Evolutionary conservation across 2,888 invertebrate genomes (phyloP).

Genomic region (Tetramorium bicarinatum): DNA sequence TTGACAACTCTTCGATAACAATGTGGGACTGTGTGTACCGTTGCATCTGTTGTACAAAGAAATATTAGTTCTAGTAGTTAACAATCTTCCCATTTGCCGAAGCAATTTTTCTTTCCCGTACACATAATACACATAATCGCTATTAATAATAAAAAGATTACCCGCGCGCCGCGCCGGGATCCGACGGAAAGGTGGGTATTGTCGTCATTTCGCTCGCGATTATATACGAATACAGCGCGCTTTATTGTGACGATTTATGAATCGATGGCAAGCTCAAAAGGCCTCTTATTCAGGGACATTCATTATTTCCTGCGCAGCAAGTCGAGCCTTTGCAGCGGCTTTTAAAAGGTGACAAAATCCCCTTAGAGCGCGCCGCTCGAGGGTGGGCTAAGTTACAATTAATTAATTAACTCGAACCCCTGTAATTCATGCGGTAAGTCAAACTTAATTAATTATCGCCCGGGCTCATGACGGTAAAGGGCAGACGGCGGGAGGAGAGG

Average conservation of each 20-base stretch:
- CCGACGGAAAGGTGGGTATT: conserved; percentile 5
- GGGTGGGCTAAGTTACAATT: conserved; percentile 82
- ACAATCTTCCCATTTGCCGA: conserved; percentile 13
- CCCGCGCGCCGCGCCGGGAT: not conserved
- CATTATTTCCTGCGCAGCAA: conserved; percentile 62
- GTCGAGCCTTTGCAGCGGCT: conserved; percentile 65
- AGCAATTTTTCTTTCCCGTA: conserved; percentile 17
- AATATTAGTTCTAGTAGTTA: not conserved
- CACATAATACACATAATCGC: conserved; percentile 34
- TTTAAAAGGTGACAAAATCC: conserved; percentile 85
- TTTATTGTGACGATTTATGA: conserved; percentile 48
- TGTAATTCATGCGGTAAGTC: conserved; percentile 85
- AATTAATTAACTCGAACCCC: conserved; percentile 84
- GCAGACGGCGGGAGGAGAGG: conserved; percentile 19
- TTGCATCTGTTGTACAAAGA: not conserved
- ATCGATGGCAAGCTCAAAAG: conserved; percentile 33
- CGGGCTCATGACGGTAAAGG: conserved; percentile 51
- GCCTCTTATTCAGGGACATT: conserved; percentile 60
- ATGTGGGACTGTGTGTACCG: not conserved
- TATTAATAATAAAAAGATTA: conserved; percentile 51
- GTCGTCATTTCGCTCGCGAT: conserved; percentile 35
- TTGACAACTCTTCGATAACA: not conserved
- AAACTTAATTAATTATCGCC: conserved; percentile 85
- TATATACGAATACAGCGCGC: conserved; percentile 20
- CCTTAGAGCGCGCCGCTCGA: conserved; percentile 70